phyloP scores from a whole-genome alignment of 2,797 vertebrate species.

The Coilia nasus region DNA sequence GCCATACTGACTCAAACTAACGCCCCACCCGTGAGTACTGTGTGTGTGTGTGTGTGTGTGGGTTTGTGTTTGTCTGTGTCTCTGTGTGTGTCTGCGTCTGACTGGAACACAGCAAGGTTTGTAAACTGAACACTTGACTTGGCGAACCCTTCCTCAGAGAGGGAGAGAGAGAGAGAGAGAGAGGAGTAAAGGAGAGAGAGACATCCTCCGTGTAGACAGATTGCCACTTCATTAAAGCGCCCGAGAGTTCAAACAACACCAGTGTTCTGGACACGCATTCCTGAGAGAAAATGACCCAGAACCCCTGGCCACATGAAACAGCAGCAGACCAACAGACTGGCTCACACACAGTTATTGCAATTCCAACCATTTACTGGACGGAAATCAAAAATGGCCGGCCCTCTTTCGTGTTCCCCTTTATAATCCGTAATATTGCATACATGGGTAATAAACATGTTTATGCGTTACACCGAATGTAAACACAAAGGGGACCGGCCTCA shows the following conservation, averaged over 20 bases:
- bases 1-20: constrained; percentile 16
- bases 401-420: constrained; percentile 59
- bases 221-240: constrained; percentile 76
- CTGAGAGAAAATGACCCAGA: constrained; percentile 56
- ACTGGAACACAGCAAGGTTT: constrained; percentile 45
- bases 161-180: not conserved
- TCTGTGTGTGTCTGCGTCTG: not conserved
- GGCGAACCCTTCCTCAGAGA: constrained; percentile 53
- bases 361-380: constrained; percentile 73
- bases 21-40: not conserved
- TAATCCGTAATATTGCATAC: constrained; percentile 63
- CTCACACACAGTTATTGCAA: constrained; percentile 64
- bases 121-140: constrained; percentile 64
- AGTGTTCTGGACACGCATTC: constrained; percentile 62
- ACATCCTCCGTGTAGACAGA: constrained; percentile 72
- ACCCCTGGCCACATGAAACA: constrained; percentile 66
- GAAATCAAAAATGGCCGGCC: constrained; percentile 69
- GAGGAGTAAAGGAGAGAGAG: constrained; percentile 38
- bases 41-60: not conserved
- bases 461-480: constrained; percentile 62
- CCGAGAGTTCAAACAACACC: constrained; percentile 66
- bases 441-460: constrained; percentile 69
- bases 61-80: too few relatives aligned
- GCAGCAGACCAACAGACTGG: constrained; percentile 55
- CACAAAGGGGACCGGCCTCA: constrained; percentile 62